Base-by-base conservation (phyloP, 2,888 invertebrate species). In the Lacanobia oleracea region DNA sequence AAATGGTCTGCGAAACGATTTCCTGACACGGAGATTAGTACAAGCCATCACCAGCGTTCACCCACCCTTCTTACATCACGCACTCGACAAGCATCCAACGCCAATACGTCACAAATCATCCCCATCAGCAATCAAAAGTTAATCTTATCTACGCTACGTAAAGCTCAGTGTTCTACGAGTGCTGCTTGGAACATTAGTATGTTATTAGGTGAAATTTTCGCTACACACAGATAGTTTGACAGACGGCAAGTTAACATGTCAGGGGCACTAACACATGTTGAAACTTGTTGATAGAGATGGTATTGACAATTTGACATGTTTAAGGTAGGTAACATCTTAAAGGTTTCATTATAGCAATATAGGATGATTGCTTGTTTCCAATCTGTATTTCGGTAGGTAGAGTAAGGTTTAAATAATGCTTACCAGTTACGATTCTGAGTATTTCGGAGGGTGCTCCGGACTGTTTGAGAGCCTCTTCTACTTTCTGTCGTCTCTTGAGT, bases 361-460 rank as follows among this genome's bases (percentile, higher is more conserved):
- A 43, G 16, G n/a, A 61, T 54, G 37, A 48, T 57, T 67, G 67
- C 63, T 65, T 56, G 27, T 65, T 72, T 37, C 50, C 48, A 74
- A 76, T 56, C n/a, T 69, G 67, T 68, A 56, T 68, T 72, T 63
- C 48, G 53, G 45, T 43, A 67, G 69, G 59, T 56, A 56, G 27
- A 53, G 56, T 60, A 21, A 51, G 48, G 45, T 67, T 63, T 61
- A 16, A 40, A 68, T 53, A 54, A 21, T 54, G 33, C 90, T 96
- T 94, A 98, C 98, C 98, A 93, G 98, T 98, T 88, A 98, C 97
- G 89, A 98, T 97, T 94, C 97, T 97, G 88, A 98, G 97, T 89
- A 98, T 97, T 89, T 98, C 98, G 6, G 97, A 94, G 27, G 97
- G 97, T 60, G 97, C 97, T 68, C 98, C 98, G 60, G 98, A 97